Base-by-base conservation (phyloP, 2,797 vertebrate genomes). In the Tadarida brasiliensis region DNA sequence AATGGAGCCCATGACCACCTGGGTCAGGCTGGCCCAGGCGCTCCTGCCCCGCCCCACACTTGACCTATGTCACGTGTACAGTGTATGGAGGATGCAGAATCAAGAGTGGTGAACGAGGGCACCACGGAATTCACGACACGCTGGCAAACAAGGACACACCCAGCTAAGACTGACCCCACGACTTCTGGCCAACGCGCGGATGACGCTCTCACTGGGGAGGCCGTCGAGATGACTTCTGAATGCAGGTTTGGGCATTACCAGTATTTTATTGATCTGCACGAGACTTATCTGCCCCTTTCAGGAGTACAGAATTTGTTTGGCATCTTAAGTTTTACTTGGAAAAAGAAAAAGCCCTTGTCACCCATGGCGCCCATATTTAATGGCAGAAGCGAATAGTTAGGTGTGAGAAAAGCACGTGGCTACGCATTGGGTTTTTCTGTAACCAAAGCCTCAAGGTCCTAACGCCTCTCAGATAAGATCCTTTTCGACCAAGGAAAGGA, bases 151-250 rank as follows among this genome's bases (percentile, higher is more conserved):
- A 0, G 47, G 19, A 70, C 54, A 71, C 26, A 20, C 6, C 30
- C 1, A 8, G 59, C n/a, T 15, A 7, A 28, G 0, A 9, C 5
- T 39, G 7, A 8, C 5, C 9, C 9, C 2, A 1, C 8, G 39
- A 17, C 49, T 11, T 49, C 12, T 16, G 74, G 59, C 39, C 4
- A 59, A 63, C 39, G 22, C 16, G 11, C 1, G 2, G n/a, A 49
- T 3, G 44, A 22, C 0, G 2, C 39, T 73, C 30, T 17, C 4
- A n/a, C 10, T 5, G 4, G 33, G 33, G 9, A 73, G 22, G 47
- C 30, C 26, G 33, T 0, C 4, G 11, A 39, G 54, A 30, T 0
- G 57, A 30, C 2, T 65, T 51, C 19, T 39, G 30, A 7, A 14
- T 44, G 56, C 30, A 54, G 20, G 20, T 11, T 4, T 39, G n/a